These are phyloP conservation scores for Anolis carolinensis DNA, from an alignment of 2,113 vertebrate species.

Conservation along the genomic window DNA sequence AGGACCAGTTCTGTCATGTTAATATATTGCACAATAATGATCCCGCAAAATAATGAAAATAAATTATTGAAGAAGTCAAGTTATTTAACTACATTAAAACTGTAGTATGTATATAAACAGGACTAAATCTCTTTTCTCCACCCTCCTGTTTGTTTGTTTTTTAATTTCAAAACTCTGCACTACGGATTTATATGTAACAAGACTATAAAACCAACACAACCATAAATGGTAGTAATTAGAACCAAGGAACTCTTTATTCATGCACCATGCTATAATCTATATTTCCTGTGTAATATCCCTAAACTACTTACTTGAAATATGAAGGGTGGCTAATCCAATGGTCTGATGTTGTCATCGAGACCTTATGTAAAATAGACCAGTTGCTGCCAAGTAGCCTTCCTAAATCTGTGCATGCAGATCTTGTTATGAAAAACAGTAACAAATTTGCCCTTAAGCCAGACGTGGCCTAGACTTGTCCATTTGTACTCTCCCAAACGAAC, in stretches of 20 bases:
- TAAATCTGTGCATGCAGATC: conserved; percentile 1
- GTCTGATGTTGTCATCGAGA: conserved; percentile 11
- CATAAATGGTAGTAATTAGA: conserved; percentile 1
- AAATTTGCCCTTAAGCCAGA: conserved; percentile 14
- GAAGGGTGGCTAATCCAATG: not conserved
- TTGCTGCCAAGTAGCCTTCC: conserved; percentile 31
- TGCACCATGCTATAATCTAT: not conserved
- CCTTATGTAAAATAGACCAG: not conserved
- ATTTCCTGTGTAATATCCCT: not conserved
- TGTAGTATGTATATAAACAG: not conserved
- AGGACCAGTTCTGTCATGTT: not conserved
- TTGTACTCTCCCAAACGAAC: conserved; percentile 29
- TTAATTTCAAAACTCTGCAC: not conserved
- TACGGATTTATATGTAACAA: conserved; percentile 27
- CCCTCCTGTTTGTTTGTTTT: not conserved
- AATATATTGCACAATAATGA: not conserved
- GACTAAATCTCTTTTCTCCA: not conserved
- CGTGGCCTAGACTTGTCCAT: conserved; percentile 15
- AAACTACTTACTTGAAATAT: not conserved
- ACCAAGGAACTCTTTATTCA: not conserved
- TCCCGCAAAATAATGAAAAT: not conserved
- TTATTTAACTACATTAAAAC: not conserved
- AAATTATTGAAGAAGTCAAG: not conserved
- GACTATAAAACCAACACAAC: not conserved
- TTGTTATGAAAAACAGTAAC: conserved; percentile 27